Percentiles rank a stretch among this genome's conserved stretches.
Conservation (phyloP, 2,113 vertebrate genomes). For the Aegypius monachus region DNA sequence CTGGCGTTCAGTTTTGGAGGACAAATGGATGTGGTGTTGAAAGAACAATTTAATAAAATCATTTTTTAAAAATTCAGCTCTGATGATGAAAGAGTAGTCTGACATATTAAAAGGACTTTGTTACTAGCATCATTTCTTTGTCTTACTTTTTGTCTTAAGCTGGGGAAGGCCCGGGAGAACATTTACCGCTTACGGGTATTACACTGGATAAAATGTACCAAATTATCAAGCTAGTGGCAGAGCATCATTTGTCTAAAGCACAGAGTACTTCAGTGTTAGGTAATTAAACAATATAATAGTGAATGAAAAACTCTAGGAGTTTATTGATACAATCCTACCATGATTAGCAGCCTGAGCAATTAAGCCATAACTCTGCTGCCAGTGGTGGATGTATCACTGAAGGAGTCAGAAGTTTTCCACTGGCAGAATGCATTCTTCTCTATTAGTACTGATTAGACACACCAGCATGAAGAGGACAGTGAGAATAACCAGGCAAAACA, state of each 20-base stretch:
- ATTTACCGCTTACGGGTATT: rapidly evolving
- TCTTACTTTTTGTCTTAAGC: not conserved
- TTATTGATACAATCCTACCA: not conserved
- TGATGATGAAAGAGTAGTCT: not conserved
- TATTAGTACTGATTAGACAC: not conserved
- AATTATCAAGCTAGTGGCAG: not conserved
- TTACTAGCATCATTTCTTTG: not conserved
- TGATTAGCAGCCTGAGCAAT: not conserved
- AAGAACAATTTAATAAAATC: not conserved
- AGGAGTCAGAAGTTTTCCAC: not conserved
- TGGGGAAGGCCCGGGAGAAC: not conserved
- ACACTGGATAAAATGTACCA: not conserved
- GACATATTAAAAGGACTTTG: not conserved
- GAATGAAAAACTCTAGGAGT: not conserved
- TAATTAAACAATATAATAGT: not conserved
- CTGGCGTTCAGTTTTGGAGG: not conserved
- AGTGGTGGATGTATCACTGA: not conserved
- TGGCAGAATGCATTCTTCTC: not conserved
- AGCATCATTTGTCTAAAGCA: not conserved
- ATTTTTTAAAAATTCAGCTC: not conserved
- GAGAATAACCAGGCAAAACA: not conserved
- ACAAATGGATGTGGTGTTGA: not conserved
- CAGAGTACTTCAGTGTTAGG: not conserved
- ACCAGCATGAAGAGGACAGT: not conserved
- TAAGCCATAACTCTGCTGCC: not conserved